phyloP scores from a whole-genome alignment of 92 coral and sea anemone species.

The Phenganax subtilis region DNA sequence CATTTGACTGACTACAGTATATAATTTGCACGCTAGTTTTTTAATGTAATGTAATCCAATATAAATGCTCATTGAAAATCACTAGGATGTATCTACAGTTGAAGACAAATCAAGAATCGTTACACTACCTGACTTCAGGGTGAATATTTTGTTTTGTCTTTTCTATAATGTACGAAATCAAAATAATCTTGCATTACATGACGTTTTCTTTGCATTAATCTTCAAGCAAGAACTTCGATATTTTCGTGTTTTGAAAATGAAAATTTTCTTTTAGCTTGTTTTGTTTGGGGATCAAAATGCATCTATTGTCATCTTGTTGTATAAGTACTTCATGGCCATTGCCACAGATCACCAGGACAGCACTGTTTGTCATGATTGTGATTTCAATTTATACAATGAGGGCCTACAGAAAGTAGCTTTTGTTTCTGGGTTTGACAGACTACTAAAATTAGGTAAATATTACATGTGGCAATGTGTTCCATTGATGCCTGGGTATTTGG shows the following conservation, averaged over 20 bases:
- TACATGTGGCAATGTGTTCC: not conserved
- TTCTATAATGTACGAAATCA: not conserved
- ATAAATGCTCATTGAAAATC: not conserved
- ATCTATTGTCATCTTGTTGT: constrained; percentile 4
- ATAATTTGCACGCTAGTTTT: not conserved
- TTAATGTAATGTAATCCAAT: not conserved
- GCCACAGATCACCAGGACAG: not conserved
- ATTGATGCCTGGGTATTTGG: not conserved
- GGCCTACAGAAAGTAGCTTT: constrained; percentile 14
- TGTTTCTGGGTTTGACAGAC: constrained; percentile 30
- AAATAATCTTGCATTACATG: too few relatives aligned
- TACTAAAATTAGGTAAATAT: constrained; percentile 24
- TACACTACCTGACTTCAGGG: constrained; percentile 1
- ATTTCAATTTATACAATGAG: too few relatives aligned
- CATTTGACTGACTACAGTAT: not conserved
- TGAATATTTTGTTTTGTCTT: not conserved
- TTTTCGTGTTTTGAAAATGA: too few relatives aligned
- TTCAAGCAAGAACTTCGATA: too few relatives aligned
- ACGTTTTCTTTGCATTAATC: too few relatives aligned
- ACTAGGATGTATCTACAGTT: constrained; percentile 25
- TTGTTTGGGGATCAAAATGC: constrained; percentile 16
- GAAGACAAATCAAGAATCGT: constrained; percentile 13
- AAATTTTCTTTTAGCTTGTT: too few relatives aligned
- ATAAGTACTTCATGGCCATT: constrained; percentile 13
- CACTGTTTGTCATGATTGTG: not conserved